Base-by-base conservation (phyloP, 2,113 vertebrate genomes). In the Ceyx cyanopectus region DNA sequence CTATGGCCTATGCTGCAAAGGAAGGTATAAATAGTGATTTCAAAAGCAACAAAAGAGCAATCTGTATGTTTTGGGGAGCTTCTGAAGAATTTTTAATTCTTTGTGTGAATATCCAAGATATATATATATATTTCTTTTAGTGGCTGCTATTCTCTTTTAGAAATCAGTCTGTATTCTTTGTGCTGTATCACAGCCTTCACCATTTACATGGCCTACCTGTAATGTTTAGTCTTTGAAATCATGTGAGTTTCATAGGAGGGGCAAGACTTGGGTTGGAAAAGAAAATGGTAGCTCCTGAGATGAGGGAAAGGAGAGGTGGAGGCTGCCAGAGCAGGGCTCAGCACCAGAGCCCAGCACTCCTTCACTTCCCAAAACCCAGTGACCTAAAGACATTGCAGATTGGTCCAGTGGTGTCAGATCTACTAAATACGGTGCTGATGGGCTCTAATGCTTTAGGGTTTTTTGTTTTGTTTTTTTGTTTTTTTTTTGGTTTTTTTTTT, bases 171-270 rank as follows among this genome's bases (percentile, higher is more conserved):
- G 7, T 90, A 70, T 89, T 90, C 32, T 89, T 56, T 22, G 72
- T 41, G 46, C 84, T 70, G 45, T 96, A 95, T 97, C 97, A 57
- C 22, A 45, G 6, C 18, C 26, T 77, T 89, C 26, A 68, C 9
- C 23, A 32, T 72, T 78, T 87, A 48, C 20, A 54, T 34, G 50
- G 9, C 4, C 72, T 96, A 97, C 96, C 95, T 82, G 97, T 96
- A 96, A 97, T 97, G 96, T 97, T 97, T 92, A 97, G 97, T 94
- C 94, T 96, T 95, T 80, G 46, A 76, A 97, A 96, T 97, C 96
- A 97, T 97, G 37, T 97, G 97, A 97, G 75, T 95, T 97, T 98
- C 95, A 96, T 97, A 93, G 96, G 94, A 94, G 92, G 92, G 83
- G 73, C 87, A 92, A 95, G 84, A 81, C 77, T 96, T 91, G 80